Base-by-base conservation (phyloP, 2,888 invertebrate genomes). In the Agrochola lota region DNA sequence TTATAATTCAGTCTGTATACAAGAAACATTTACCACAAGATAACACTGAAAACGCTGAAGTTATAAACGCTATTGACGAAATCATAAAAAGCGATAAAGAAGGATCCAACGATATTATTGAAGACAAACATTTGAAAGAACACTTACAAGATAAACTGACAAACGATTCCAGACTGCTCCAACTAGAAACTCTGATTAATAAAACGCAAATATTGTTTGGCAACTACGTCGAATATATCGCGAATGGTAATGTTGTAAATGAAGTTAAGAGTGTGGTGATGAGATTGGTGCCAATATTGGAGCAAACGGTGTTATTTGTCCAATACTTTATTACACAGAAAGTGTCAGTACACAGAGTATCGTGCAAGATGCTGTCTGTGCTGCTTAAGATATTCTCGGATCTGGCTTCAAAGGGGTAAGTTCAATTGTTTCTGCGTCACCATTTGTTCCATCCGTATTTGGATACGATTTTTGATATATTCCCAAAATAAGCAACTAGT, bases 381-480 rank as follows among this genome's bases (percentile, higher is more conserved):
- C 96, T 99, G 76, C 94, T 99, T 74, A 98, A 98, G 81, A 98
- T 99, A 23, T 99, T 99, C 93, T 97, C 98, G 0, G 98, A 99
- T 88, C 96, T 99, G 52, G 97, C 98, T 23, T 96, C 97, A 62
- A 98, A 97, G 97, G 97, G 97, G 97, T 97, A 88, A 98, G 97
- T 97, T 15, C 11, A 26, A 7, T 8, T 26, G 5, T 35, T 2
- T 20, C 2, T 30, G 12, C 15, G 5, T 43, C 9, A 23, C 6
- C 11, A 26, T 35, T 1, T 57, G 9, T 59, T 12, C 5, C 1
- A 35, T 71, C 46, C 30, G 17, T 23, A 55, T 43, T 23, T 52
- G 20, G 17, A 30, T 68, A 40, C 6, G 5, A 2, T 15, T 43
- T 35, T 52, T 60, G 11, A 43, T 20, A n/a, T 7, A 52, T n/a